These are phyloP conservation scores for Columba livia DNA, from an alignment of 2,113 vertebrate species.

Conservation along the genomic window DNA sequence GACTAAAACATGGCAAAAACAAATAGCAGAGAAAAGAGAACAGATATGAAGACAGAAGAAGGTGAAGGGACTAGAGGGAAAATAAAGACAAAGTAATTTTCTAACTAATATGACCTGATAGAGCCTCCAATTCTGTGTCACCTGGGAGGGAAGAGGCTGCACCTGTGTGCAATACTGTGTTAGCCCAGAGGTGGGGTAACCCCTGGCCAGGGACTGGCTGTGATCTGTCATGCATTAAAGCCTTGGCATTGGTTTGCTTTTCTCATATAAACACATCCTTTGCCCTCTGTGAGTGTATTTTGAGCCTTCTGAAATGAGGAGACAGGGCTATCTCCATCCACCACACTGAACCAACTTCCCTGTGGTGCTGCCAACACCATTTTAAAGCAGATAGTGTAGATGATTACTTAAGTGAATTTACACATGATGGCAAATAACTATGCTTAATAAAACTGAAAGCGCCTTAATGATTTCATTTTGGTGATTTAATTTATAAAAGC, in stretches of 20 bases:
- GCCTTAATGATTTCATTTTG: slow-evolving; percentile 52
- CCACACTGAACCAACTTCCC: slow-evolving; percentile 32
- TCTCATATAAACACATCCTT: not conserved
- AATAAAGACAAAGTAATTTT: slow-evolving; percentile 34
- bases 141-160: not conserved
- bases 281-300: not conserved
- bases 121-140: not conserved
- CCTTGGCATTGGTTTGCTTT: not conserved
- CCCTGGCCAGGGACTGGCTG: not conserved
- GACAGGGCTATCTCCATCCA: not conserved
- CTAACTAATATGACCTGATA: not conserved
- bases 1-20: slow-evolving; percentile 16
- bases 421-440: slow-evolving; percentile 64
- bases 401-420: slow-evolving; percentile 66
- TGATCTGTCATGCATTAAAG: not conserved
- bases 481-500: slow-evolving; percentile 69
- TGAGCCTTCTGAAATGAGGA: not conserved
- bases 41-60: not conserved
- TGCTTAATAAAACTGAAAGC: slow-evolving; percentile 57
- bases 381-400: slow-evolving; percentile 34
- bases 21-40: slow-evolving; percentile 32
- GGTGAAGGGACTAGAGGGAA: not conserved
- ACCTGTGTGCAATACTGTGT: not conserved
- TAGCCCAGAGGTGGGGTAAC: not conserved
- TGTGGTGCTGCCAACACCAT: not conserved